Conservation (phyloP, 2,888 invertebrate genomes). For the Mesorhabditis belari region DNA sequence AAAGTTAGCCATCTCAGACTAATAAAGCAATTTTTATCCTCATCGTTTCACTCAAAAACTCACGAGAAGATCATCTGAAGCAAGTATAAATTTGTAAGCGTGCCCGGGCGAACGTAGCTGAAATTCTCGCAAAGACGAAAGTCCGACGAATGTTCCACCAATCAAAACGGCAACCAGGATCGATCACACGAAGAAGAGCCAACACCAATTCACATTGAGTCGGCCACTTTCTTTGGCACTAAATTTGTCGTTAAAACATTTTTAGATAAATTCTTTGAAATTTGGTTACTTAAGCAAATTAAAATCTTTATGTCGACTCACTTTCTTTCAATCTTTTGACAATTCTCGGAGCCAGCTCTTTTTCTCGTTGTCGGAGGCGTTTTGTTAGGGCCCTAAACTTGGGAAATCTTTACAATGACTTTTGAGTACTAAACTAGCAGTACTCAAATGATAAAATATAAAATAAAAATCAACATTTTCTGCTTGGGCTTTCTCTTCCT, state of each 20-base stretch:
- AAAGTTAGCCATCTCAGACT: too few relatives aligned
- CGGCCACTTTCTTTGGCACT: conserved; percentile 43
- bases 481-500: too few relatives aligned
- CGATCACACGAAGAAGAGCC: conserved; percentile 42
- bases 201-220: conserved; percentile 48
- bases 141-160: conserved; percentile 43
- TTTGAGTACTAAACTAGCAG: background rate
- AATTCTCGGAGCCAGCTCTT: conserved; percentile 34
- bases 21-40: too few relatives aligned
- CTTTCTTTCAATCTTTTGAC: conserved; percentile 41
- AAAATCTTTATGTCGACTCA: conserved; percentile 5
- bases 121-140: conserved; percentile 43
- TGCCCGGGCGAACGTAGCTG: conserved; percentile 33
- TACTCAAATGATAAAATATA: background rate
- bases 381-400: conserved; percentile 17
- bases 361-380: conserved; percentile 23
- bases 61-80: conserved; percentile 43
- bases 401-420: too few relatives aligned
- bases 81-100: conserved; percentile 43
- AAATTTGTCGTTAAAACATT: conserved; percentile 2
- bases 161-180: conserved; percentile 40
- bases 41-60: background rate
- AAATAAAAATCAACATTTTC: too few relatives aligned
- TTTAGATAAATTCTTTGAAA: background rate
- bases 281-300: background rate